Base-by-base conservation (phyloP, 1,140 invertebrate species). In the Ganaspis sp. region DNA sequence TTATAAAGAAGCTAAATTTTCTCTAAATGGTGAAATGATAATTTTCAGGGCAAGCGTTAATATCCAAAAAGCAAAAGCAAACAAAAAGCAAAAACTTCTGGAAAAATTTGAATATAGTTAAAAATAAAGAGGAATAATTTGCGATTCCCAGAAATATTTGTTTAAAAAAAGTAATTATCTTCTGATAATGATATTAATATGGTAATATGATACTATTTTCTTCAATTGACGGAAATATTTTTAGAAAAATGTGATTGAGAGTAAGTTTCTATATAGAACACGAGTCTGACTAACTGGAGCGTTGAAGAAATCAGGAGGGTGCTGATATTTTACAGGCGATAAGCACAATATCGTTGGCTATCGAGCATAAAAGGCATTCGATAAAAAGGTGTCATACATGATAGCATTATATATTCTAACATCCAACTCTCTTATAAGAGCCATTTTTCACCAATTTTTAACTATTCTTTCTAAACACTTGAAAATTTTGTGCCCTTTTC, bases 261-360 rank as follows among this genome's bases (percentile, higher is more conserved):
- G 29, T 34, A 34, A 34, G 29, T 64, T 64, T 64, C 23, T 64
- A 64, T 64, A 64, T 64, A 64, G 54, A 26, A 64, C 54, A 49
- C 2, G n/a, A n/a, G n/a, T 49, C 21, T 64, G 54, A n/a, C 26
- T 23, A 64, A 64, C 54, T 64, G 54, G 54, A 64, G 54, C 54
- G 54, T n/a, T 12, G 54, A 64, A 64, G 54, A 64, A 64, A 64
- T 64, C 54, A 64, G 54, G 21, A 23, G 54, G 23, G 54, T 64
- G 54, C 54, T 58, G 53, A 58, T 58, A 58, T 58, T 64, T 64
- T 64, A 64, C 54, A 64, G 54, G 21, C 54, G 54, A 64, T 64
- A 64, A 64, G 54, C 54, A 64, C 54, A 26, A 64, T 64, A 64
- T 64, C 21, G 21, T 26, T 64, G 21, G 54, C 54, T 64, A 64